These are phyloP conservation scores for Panagrolaimus sp. DNA, from an alignment of 1,140 invertebrate species.

Conservation along the genomic window DNA sequence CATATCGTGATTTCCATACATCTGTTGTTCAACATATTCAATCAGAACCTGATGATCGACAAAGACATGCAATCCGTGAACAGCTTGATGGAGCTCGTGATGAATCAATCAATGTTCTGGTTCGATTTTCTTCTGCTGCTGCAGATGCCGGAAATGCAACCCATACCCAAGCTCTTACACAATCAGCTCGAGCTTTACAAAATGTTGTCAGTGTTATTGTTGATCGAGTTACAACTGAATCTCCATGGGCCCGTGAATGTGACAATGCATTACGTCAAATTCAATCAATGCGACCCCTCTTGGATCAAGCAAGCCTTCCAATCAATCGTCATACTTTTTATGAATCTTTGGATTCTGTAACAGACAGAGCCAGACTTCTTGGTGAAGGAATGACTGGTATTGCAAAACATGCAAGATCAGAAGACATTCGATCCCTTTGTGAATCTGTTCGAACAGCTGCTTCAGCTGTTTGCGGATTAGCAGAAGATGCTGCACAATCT, in stretches of 20 bases:
- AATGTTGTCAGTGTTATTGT: conserved; percentile 47
- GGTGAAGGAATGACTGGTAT: conserved; percentile 89
- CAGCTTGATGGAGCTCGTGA: conserved; percentile 75
- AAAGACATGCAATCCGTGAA: conserved; percentile 23
- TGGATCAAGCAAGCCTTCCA: conserved; percentile 80
- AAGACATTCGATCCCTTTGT: conserved; percentile 79
- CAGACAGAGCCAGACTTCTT: conserved; percentile 77
- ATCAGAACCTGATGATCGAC: conserved; percentile 22
- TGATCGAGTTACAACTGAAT: conserved; percentile 21
- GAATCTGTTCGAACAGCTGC: conserved; percentile 76
- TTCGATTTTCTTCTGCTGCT: conserved; percentile 77
- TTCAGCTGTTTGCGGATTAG: conserved; percentile 77
- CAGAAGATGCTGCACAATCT: conserved; percentile 86
- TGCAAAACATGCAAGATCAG: conserved; percentile 79
- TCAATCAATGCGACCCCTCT: conserved; percentile 71
- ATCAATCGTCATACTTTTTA: conserved; percentile 83
- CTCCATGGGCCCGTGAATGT: conserved; percentile 86
- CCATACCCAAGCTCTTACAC: conserved; percentile 64
- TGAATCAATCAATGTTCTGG: conserved; percentile 77
- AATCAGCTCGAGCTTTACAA: conserved; percentile 31
- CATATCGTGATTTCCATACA: conserved; percentile 46
- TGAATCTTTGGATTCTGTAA: conserved; percentile 84
- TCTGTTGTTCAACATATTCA: conserved; percentile 33
- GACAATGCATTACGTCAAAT: conserved; percentile 91
- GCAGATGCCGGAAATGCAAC: conserved; percentile 77